Conservation (phyloP, 2,888 invertebrate species). For the Enchytraeus crypticus region DNA sequence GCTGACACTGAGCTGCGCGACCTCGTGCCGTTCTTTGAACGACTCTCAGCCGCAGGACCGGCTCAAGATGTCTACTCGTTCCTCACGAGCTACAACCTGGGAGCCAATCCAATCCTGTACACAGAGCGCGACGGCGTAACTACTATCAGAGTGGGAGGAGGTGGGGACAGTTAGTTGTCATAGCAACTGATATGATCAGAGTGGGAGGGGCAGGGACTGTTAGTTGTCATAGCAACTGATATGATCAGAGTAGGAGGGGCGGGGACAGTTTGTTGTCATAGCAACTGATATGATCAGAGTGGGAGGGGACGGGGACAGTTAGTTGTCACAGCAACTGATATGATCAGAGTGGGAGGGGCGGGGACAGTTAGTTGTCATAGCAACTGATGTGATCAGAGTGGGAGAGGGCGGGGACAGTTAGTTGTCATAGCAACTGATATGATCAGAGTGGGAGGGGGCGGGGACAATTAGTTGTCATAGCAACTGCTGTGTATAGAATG, state of each 20-base stretch:
- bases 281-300: background rate
- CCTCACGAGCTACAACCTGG: slow-evolving; percentile 31
- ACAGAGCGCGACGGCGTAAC: background rate
- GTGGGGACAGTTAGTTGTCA: background rate
- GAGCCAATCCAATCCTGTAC: background rate
- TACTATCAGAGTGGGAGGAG: background rate
- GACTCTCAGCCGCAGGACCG: slow-evolving; percentile 88
- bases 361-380: too few species aligned
- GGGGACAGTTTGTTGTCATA: background rate
- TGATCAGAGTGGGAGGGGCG: too few species aligned
- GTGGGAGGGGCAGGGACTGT: too few species aligned
- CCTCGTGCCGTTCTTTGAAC: slow-evolving; percentile 94
- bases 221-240: too few species aligned
- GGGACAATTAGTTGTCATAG: too few species aligned
- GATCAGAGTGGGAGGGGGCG: background rate
- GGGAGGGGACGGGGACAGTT: too few species aligned
- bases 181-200: background rate
- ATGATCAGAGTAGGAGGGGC: too few species aligned
- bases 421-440: too few species aligned
- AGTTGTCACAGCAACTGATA: too few species aligned
- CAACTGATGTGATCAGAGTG: too few species aligned
- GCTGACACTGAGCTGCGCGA: slow-evolving; percentile 92
- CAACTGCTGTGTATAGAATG: too few species aligned
- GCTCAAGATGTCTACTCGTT: slow-evolving; percentile 72
- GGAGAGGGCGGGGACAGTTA: too few species aligned